Base-by-base conservation (phyloP, 2,113 vertebrate species). In the Nothobranchius furzeri region DNA sequence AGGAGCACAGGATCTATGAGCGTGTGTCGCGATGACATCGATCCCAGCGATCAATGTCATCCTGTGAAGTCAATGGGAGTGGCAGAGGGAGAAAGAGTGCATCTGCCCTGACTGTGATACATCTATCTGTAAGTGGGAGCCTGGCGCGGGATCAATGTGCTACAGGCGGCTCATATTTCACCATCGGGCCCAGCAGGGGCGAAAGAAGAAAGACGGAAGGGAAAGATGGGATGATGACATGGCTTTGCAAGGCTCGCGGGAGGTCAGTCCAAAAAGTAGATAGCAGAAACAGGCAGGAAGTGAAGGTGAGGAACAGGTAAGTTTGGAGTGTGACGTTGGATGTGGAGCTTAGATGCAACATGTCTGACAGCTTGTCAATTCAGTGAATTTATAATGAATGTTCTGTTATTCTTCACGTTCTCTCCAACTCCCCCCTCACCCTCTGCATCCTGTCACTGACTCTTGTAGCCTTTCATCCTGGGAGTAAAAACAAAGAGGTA, bases 361-460 rank as follows among this genome's bases (percentile, higher is more conserved):
- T 48, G 67, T 67, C 78, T 84, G 89, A 88, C 89, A 88, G 87
- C 84, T 88, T 87, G 88, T 91, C 85, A 83, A 91, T 89, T 88
- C 82, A 78, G 85, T 84, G 84, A 89, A 87, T 87, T 85, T 84
- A 88, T 88, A 90, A 89, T 84, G 83, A 85, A 85, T 77, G 75
- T 81, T 85, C 74, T 76, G 88, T 88, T 87, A 85, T 85, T 85
- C 80, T 79, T 68, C 72, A 67, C 73, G 84, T 88, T 81, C 81
- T 84, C 71, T 60, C 70, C 79, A 83, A 86, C 88, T 85, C 53
- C 60, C 79, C 50, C 37, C 60, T 37, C 55, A 35, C 37, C 76
- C 61, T 66, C 56, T 25, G 12, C 36, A 35, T 61, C 69, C 86
- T 86, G 86, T 85, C 87, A 86, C 75, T 25, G 68, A 70, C 78